Evolutionary conservation across 2,113 vertebrate genomes (phyloP), one percentile per base, ranked within the genome.

Genomic region (Notarius quadriscutis): DNA sequence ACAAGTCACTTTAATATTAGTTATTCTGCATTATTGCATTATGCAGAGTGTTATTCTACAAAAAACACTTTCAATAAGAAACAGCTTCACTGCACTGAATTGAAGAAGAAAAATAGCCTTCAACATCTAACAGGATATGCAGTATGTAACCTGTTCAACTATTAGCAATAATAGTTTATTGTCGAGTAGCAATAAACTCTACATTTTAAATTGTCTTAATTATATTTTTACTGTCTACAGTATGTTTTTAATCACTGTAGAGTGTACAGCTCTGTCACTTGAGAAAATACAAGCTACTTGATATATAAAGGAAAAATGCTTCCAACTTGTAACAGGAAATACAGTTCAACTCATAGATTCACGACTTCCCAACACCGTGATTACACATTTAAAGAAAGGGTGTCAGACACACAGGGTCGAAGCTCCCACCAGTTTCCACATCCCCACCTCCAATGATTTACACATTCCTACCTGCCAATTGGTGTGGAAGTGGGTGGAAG

Each of bases 391-490:
- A 81, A 81, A 81, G 27, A 48, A 60, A 81, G 57, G 9, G 30
- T 81, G 79, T 81, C 57, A 48, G 30, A 81, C 30, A 41, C 27
- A 22, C 79, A 81, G 57, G 57, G 57, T 81, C 55, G 27, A 81
- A 60, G 27, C 78, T 60, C 79, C 30, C 79, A 62, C 27, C 57
- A 62, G 79, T 14, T 81, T 62, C 20, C 58, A 62, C 30, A 81
- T 25, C 30, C 57, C 57, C 30, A 48, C 30, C 79, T 2, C 18
- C 79, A 81, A 41, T 62, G 5, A 41, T 81, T 81, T 60, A 62
- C 79, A 81, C 79, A 48, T 62, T 62, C 17, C 17, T 48, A 81
- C 79, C 57, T 81, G 79, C 79, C 79, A 81, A 81, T 62, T 81
- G 30, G 57, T 81, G 7, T 62, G 57, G 30, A 81, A 48, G 79